Evolutionary conservation across 2,113 vertebrate species (phyloP), one percentile per base, ranked within the genome.

Genomic region (Sisor rabdophorus): DNA sequence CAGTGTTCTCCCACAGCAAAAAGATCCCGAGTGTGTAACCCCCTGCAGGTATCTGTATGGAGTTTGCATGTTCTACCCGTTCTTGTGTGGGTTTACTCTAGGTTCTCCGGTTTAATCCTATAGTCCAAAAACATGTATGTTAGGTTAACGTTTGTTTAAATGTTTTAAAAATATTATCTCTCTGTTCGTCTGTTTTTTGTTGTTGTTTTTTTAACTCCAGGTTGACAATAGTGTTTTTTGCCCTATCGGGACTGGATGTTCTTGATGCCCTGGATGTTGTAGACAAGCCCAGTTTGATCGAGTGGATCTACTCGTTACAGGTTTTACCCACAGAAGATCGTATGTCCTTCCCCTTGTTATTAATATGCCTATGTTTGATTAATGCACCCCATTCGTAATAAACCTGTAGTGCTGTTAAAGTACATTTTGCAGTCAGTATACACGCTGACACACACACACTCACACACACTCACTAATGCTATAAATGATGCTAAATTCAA

Each of bases 241-340:
- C 97, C 0, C 90, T 98, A 72, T 98, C 97, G 76, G 97, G 96
- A 59, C 92, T 99, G 73, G 97, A 98, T 87, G 95, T 98, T 86
- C 90, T 99, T 88, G 95, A 96, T 83, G 94, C 97, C 80, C 91
- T 99, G 88, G 94, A 97, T 88, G 92, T 94, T 81, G 93, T 98
- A 75, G 95, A 98, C 85, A 97, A 93, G 85, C 89, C 93, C 59
- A 81, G 90, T 53, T 91, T 98, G 87, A 95, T 98, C 84, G 96
- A 98, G 86, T 98, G 96, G 95, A 96, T 99, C 88, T 99, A 98
- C 89, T 99, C 97, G n/a, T 89, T 96, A 17, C 97, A 99, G 83
- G 97, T 99, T 81, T 91, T 98, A 85, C 96, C 97, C 84, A 94
- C 95, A 85, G 95, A 98, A 87, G 94, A 98, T 84, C 90, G 97